A percentile compares a stretch with the other conserved stretches of the same genome.
Conservation (phyloP, 2,797 vertebrate genomes). For the Lepidocolaptes lacrymiger region DNA sequence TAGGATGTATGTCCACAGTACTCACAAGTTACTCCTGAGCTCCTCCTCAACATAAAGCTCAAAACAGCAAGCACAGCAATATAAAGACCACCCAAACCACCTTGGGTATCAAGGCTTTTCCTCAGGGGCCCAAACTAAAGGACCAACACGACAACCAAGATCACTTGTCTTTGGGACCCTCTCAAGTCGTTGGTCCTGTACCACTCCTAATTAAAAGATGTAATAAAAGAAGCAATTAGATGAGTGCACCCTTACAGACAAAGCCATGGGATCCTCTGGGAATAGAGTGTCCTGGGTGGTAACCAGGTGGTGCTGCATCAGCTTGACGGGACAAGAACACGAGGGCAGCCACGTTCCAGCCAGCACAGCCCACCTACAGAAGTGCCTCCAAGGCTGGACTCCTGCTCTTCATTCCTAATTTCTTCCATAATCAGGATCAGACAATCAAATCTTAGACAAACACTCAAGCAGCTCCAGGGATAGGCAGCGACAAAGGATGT, state of each 20-base stretch:
- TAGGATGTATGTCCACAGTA: neutral
- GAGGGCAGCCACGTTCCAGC: neutral
- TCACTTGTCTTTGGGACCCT: neutral
- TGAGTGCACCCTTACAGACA: neutral
- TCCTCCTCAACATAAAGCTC: neutral
- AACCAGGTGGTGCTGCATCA: rapidly evolving
- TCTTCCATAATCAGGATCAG: neutral
- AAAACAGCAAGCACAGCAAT: neutral
- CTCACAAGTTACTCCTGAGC: neutral
- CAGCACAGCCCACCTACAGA: neutral
- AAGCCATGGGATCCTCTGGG: neutral
- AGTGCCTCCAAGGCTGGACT: neutral
- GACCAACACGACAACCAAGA: neutral
- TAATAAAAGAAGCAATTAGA: neutral
- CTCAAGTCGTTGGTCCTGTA: neutral
- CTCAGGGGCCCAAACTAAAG: rapidly evolving
- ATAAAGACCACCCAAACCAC: neutral
- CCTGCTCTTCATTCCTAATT: neutral
- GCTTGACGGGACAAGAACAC: rapidly evolving
- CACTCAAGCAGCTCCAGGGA: neutral
- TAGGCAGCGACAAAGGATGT: rapidly evolving
- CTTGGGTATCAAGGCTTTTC: rapidly evolving
- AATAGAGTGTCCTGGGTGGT: neutral
- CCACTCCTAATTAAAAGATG: neutral
- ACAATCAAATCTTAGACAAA: neutral